Evolutionary conservation across 2,888 invertebrate genomes (phyloP).

Genomic region (Scaptomyza polygonia): DNA sequence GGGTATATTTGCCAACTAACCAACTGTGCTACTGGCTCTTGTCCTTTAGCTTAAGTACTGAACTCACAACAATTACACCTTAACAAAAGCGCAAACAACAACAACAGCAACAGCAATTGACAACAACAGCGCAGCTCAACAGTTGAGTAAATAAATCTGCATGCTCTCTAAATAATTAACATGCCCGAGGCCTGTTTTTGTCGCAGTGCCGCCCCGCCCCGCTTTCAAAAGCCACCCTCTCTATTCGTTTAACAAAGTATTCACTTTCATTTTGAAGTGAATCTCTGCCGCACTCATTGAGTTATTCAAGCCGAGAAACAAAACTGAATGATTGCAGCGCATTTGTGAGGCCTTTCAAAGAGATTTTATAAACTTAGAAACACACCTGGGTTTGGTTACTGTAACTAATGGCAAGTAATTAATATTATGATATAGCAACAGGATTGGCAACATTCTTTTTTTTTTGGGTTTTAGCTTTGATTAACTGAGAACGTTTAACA

Average conservation of each 20-base stretch:
- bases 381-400: conserved; percentile 60
- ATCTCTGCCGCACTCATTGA: conserved; percentile 66
- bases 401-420: conserved; percentile 67
- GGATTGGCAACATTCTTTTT: conserved; percentile 14
- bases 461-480: conserved; percentile 33
- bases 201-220: conserved; percentile 10
- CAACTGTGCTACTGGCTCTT: not conserved
- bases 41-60: not conserved
- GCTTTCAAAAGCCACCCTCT: conserved; percentile 7
- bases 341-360: conserved; percentile 53
- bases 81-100: conserved; percentile 45
- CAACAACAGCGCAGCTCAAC: conserved; percentile 34
- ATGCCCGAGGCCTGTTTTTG: conserved; percentile 51
- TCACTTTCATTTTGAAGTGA: conserved; percentile 60
- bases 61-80: conserved; percentile 16
- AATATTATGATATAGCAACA: conserved; percentile 58
- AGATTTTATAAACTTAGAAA: conserved; percentile 7
- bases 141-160: conserved; percentile 76
- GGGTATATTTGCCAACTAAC: not conserved
- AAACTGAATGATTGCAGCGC: conserved; percentile 63
- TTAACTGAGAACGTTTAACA: conserved; percentile 43
- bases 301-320: conserved; percentile 59
- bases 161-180: conserved; percentile 81
- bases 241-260: conserved; percentile 24
- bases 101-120: conserved; percentile 4